Evolutionary conservation across 2,113 vertebrate genomes (phyloP).

Genomic region (Ptilonorhynchus violaceus): DNA sequence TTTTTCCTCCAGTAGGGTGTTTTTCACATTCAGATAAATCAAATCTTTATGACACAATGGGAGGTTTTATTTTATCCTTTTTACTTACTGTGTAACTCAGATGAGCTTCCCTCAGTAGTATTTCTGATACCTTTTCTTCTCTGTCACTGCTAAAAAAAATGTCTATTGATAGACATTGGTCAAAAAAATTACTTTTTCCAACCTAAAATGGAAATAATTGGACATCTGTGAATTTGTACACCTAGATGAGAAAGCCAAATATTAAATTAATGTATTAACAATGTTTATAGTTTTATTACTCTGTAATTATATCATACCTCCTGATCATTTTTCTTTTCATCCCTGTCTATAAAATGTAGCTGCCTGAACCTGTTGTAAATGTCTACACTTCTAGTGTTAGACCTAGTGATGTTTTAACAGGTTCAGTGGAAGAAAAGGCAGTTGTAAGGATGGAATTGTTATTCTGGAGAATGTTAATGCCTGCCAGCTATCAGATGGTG

Average conservation of each 20-base stretch:
- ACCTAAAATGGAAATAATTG: background rate
- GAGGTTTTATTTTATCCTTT: background rate
- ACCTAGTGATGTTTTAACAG: constrained; percentile 62
- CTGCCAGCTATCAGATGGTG: background rate
- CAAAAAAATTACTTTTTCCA: background rate
- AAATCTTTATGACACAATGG: background rate
- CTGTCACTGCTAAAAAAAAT: background rate
- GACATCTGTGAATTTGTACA: background rate
- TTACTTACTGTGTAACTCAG: background rate
- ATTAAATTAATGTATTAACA: constrained; percentile 70
- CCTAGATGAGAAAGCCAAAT: constrained; percentile 43
- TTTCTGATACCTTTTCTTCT: background rate
- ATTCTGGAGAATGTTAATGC: background rate
- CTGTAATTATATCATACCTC: constrained; percentile 72
- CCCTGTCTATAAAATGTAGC: constrained; percentile 45
- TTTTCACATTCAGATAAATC: background rate
- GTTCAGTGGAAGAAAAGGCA: constrained; percentile 42
- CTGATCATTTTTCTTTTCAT: constrained; percentile 71
- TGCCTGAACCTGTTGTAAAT: constrained; percentile 71
- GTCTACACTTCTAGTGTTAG: constrained; percentile 38
- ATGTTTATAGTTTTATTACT: constrained; percentile 73
- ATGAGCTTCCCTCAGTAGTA: background rate
- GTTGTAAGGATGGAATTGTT: background rate
- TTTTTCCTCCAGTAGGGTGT: background rate
- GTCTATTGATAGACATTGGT: background rate